Evolutionary conservation across 2,113 vertebrate genomes (phyloP).

Genomic region (Melozone crissalis): DNA sequence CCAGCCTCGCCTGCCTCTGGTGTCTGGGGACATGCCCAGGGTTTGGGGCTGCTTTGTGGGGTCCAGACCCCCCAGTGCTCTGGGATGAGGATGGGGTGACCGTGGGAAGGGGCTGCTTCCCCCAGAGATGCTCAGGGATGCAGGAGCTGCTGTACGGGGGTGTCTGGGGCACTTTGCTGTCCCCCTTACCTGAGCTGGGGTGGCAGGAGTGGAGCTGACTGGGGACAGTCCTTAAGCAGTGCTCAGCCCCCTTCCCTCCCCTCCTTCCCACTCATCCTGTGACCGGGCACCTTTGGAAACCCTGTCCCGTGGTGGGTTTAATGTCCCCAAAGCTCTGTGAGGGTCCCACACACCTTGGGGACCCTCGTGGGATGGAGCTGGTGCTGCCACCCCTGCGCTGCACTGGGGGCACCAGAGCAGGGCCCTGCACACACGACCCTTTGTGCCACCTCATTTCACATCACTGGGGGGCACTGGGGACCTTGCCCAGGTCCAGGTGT

Average conservation of each 20-base stretch:
- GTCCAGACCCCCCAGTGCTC: rapidly evolving
- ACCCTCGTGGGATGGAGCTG: background rate
- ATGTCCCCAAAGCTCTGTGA: background rate
- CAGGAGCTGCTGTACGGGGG: rapidly evolving
- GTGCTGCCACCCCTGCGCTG: too few species aligned
- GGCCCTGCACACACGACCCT: background rate
- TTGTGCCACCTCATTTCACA: background rate
- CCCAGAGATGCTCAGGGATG: background rate
- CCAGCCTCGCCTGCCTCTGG: background rate
- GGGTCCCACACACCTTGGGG: rapidly evolving
- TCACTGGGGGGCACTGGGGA: background rate
- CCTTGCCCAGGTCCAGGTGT: background rate
- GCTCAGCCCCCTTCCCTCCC: background rate
- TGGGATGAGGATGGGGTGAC: rapidly evolving
- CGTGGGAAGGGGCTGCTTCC: background rate
- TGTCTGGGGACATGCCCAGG: rapidly evolving
- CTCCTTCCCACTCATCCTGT: rapidly evolving
- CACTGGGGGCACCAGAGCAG: background rate
- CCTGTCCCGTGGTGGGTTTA: rapidly evolving
- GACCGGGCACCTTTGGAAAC: background rate
- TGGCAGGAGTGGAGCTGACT: background rate
- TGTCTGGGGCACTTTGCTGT: background rate
- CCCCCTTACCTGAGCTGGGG: rapidly evolving
- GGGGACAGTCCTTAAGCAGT: background rate
- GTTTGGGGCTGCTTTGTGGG: rapidly evolving